phyloP scores from a whole-genome alignment of 2,888 invertebrate species.

The Pollenia angustigena region DNA sequence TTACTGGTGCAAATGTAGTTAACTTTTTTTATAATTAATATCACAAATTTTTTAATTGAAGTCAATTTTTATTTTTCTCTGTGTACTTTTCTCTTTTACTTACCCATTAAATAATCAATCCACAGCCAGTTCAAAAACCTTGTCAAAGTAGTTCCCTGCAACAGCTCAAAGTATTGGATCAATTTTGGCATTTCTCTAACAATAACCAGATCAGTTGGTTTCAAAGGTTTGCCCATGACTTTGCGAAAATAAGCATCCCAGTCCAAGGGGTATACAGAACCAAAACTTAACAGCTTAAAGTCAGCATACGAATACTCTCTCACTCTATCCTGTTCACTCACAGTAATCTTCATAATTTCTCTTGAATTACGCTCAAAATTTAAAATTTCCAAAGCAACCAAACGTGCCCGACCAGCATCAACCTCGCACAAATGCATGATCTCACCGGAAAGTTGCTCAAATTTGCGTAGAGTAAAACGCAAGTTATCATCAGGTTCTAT shows the following conservation, averaged over 20 bases:
- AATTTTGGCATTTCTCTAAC: slow-evolving; percentile 79
- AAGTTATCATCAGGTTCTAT: slow-evolving; percentile 77
- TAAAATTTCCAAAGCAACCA: slow-evolving; percentile 80
- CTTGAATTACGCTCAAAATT: slow-evolving; percentile 80
- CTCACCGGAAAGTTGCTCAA: slow-evolving; percentile 80
- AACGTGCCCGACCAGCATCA: slow-evolving; percentile 79
- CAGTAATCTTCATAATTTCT: slow-evolving; percentile 77
- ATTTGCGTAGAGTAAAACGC: slow-evolving; percentile 80
- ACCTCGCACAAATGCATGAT: slow-evolving; percentile 79
- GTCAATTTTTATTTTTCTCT: neutral
- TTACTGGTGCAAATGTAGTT: neutral
- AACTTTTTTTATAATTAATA: neutral
- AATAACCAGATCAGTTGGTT: slow-evolving; percentile 77
- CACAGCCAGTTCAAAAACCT: slow-evolving; percentile 82
- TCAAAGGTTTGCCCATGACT: slow-evolving; percentile 79
- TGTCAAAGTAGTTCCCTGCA: slow-evolving; percentile 79
- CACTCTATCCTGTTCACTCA: slow-evolving; percentile 71
- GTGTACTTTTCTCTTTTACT: slow-evolving; percentile 51
- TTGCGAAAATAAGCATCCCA: slow-evolving; percentile 81
- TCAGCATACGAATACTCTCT: slow-evolving; percentile 79
- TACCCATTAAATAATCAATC: slow-evolving; percentile 82
- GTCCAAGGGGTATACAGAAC: slow-evolving; percentile 76
- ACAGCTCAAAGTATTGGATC: slow-evolving; percentile 78
- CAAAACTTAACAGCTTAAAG: slow-evolving; percentile 77
- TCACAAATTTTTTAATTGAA: no score